Evolutionary conservation across 2,888 invertebrate species (phyloP), one percentile per base, ranked within the genome.

Genomic region (Endomychus coccineus): DNA sequence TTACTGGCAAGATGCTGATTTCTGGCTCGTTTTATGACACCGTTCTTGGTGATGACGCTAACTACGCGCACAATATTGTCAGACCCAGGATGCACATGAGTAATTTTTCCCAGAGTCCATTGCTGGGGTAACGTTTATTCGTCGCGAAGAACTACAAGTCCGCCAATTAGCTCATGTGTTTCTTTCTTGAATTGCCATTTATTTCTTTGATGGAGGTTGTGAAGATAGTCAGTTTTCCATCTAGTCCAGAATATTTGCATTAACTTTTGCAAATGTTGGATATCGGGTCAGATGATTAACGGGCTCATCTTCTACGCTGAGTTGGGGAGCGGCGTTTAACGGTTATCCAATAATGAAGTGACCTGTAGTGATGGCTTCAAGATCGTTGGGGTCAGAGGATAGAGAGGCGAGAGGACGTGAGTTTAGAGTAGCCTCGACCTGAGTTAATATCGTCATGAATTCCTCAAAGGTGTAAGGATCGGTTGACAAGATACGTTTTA

Each of bases 141-240:
- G 11, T 27, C 27, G n/a, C 4, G 16, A 16, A 27, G 27, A 16
- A 27, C 16, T 3, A 27, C 27, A 5, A 27, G 27, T 3, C 27
- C 16, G 3, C 27, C 27, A 10, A 11, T 11, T 9, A 27, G 16
- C 3, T 27, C 4, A 10, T 27, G 27, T 15, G 16, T 2, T n/a
- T 27, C 27, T 16, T 2, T 27, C 16, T 27, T 27, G n/a, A 27
- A 27, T 16, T 27, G 16, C 16, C 27, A 27, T 11, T 27, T 27
- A 16, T 6, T 27, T n/a, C 27, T 27, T n/a, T 27, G 27, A 27
- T 27, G 27, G 10, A 27, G 27, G 10, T 7, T 27, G 3, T 27
- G 27, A 3, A 12, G 25, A 6, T 25, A 25, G 9, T 25, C 12
- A 3, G 12, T 25, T 4, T 4, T 25, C 25, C 27, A 27, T 27